Evolutionary conservation across 2,113 vertebrate species (phyloP), one percentile per base, ranked within the genome.

Genomic region (Circaetus cinerascens): DNA sequence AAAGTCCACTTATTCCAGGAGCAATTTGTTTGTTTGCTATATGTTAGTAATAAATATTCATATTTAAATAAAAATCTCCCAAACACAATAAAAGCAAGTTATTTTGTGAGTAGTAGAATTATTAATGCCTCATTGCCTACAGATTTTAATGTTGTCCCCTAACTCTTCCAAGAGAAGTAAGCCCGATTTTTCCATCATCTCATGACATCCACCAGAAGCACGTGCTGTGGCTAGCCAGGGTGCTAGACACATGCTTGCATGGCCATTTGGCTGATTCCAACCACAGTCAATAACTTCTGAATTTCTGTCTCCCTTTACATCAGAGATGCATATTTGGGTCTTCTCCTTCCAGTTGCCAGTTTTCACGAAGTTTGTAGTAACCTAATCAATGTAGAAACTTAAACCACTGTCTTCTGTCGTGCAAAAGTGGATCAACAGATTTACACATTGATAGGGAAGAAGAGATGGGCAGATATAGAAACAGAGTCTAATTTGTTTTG

Each of bases 161-260:
- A 29, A 30, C 29, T 46, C 29, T 78, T 85, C 60, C 34, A 55
- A 60, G 38, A 67, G 82, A 80, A 89, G 5, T 21, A 48, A 72
- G 10, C 20, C 40, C 6, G 27, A 87, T 29, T 83, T 83, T 88
- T 83, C 67, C 67, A 51, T 68, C 30, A n/a, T 46, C 29, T 92
- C 60, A 9, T 67, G 64, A 19, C 56, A 63, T 45, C 25, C 25
- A 62, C 66, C 46, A 48, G 78, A 40, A 86, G 13, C 4, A 11
- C 0, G 0, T 23, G 43, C n/a, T 45, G 22, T 46, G 32, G 27
- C 23, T 48, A 62, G 36, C 21, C 27, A 34, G 32, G 27, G 41
- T 62, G 50, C 50, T 69, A 30, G 27, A 16, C 10, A 11, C 2
- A 2, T 40, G 20, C 6, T 50, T 74, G 26, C 9, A 1, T 1